These are phyloP conservation scores for Rhyacophila evoluta DNA, from an alignment of 2,888 invertebrate species.

Conservation along the genomic window DNA sequence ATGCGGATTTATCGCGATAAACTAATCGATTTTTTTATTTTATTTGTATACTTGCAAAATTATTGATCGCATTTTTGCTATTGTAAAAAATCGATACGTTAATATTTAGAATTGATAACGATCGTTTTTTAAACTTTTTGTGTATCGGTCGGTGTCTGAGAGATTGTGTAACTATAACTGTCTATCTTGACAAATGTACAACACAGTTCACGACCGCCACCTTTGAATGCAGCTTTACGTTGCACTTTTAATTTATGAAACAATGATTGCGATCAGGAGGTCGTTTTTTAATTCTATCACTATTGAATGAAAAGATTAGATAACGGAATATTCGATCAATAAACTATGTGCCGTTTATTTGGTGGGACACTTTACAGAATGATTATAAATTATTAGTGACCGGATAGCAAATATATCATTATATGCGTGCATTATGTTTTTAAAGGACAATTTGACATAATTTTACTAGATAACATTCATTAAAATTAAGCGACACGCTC, in stretches of 20 bases:
- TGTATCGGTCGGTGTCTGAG: neutral
- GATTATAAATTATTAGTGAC: neutral
- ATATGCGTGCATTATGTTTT: no score
- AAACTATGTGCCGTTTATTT: neutral
- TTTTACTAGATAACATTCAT: no score
- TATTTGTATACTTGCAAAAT: neutral
- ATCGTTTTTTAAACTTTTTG: neutral
- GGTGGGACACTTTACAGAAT: neutral
- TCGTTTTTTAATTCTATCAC: neutral
- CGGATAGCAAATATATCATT: no score
- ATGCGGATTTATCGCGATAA: slow-evolving; percentile 3
- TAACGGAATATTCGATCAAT: neutral
- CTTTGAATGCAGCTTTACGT: slow-evolving; percentile 30
- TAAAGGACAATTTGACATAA: no score
- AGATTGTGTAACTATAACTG: neutral
- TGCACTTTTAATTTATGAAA: slow-evolving; percentile 48
- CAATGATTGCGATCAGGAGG: neutral
- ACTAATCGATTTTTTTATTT: slow-evolving; percentile 1
- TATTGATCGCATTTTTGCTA: neutral
- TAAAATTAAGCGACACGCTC: no score
- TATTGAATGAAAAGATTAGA: slow-evolving; percentile 19
- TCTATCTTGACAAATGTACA: slow-evolving; percentile 19
- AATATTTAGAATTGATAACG: slow-evolving; percentile 6
- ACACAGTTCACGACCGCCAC: slow-evolving; percentile 27
- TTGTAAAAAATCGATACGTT: slow-evolving; percentile 22